Base-by-base conservation (phyloP, 1,140 invertebrate genomes). In the Drosophila orena region DNA sequence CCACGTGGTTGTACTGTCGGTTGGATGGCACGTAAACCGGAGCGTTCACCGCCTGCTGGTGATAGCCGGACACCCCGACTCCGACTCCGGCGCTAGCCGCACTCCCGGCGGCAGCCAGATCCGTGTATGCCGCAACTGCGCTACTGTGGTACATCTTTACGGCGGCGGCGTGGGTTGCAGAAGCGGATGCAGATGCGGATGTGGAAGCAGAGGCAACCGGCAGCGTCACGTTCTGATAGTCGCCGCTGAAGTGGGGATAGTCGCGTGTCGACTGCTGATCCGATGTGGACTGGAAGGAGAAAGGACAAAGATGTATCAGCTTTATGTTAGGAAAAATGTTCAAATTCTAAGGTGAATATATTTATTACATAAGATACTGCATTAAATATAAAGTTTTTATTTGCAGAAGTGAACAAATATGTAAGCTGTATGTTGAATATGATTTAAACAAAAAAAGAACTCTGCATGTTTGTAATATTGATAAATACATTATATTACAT, bases 1-100 rank as follows among this genome's bases (percentile, higher is more conserved):
- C 89, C 38, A 91, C 88, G 54, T 92, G 91, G 69, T 90, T 88
- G 46, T 92, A 92, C 56, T 92, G 92, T 3, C 94, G 90, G 69
- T 91, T 93, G 50, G 93, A 93, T 15, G 93, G 93, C 53, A 94
- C 93, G 88, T 94, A 94, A 7, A 94, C 93, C 2, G 94, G 93
- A 4, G 93, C 92, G 34, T 91, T 91, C 0, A 91, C 80, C 3
- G 88, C 83, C 77, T 89, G 84, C 47, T 89, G 84, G n/a, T 90
- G 84, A 27, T 89, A 89, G 42, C 85, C 85, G 65, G 81, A 93
- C 7, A 83, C 75, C 40, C 85, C 49, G 88, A 91, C 74, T 77
- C 93, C 64, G 15, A 62, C 71, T 2, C 77, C 81, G 0, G 73
- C 65, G 12, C 74, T 61, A 52, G 79, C 92, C 70, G 91, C 91